phyloP scores from a whole-genome alignment of 1,140 invertebrate genomes.

The Lasaia peninsularis region DNA sequence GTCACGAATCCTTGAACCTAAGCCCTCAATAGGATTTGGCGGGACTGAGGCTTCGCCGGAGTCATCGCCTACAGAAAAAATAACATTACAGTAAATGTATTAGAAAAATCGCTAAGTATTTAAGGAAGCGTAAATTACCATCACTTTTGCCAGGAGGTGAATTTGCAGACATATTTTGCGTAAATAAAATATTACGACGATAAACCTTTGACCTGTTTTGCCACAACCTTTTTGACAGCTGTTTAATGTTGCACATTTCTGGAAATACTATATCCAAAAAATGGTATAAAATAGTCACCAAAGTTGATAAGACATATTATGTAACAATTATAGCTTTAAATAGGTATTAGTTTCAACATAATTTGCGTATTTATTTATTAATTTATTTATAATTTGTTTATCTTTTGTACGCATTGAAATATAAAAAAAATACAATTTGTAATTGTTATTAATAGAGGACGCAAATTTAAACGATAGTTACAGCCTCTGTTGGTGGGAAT shows the following conservation, averaged over 20 bases:
- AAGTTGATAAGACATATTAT: no score
- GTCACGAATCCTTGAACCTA: slow-evolving; percentile 53
- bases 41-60: slow-evolving; percentile 40
- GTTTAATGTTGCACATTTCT: slow-evolving; percentile 49
- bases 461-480: no score
- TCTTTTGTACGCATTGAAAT: no score
- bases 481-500: no score
- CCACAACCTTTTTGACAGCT: slow-evolving; percentile 63
- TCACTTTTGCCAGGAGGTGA: slow-evolving; percentile 61
- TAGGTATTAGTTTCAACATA: no score
- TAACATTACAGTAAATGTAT: neutral
- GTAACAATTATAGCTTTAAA: no score
- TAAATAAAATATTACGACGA: slow-evolving; percentile 57
- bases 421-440: no score
- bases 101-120: slow-evolving; percentile 1
- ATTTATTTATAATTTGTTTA: no score
- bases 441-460: no score
- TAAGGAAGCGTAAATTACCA: slow-evolving; percentile 38
- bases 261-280: slow-evolving; percentile 22
- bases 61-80: slow-evolving; percentile 37
- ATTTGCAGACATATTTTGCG: slow-evolving; percentile 64
- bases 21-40: slow-evolving; percentile 54
- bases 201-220: slow-evolving; percentile 55
- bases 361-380: no score
- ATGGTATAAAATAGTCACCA: no score